A percentile compares a stretch with the other conserved stretches of the same genome.
These are phyloP conservation scores for Anthoptus insignis DNA, from an alignment of 2,888 invertebrate genomes.

Conservation along the genomic window DNA sequence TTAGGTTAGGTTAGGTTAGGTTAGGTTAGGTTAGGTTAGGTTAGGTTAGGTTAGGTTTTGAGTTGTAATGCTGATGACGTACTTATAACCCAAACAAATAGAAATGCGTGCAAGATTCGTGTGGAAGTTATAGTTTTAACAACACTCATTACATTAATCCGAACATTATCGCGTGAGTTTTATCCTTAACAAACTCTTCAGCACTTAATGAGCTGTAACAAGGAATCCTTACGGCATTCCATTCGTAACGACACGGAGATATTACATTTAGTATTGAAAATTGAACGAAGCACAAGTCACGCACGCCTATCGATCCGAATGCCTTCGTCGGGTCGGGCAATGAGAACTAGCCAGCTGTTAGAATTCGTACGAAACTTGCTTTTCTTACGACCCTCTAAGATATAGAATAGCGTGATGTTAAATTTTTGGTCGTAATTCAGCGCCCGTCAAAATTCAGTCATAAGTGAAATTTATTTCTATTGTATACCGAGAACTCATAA, in stretches of 20 bases:
- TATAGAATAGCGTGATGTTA: neutral
- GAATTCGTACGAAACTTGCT: slow-evolving; percentile 7
- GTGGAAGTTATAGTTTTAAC: neutral
- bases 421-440: slow-evolving; percentile 15
- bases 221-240: slow-evolving; percentile 30
- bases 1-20: no score
- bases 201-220: slow-evolving; percentile 31
- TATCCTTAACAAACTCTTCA: slow-evolving; percentile 21
- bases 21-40: no score
- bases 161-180: slow-evolving; percentile 22
- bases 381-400: slow-evolving; percentile 6
- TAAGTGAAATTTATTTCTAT: slow-evolving; percentile 28
- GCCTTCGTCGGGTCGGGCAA: slow-evolving; percentile 38
- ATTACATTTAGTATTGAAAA: slow-evolving; percentile 38
- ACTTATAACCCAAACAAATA: no score
- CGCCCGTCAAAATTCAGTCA: slow-evolving; percentile 31
- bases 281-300: slow-evolving; percentile 43
- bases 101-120: neutral
- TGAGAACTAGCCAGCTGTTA: slow-evolving; percentile 36
- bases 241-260: slow-evolving; percentile 27
- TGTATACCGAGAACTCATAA: slow-evolving; percentile 7
- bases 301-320: slow-evolving; percentile 46
- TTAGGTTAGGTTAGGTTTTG: no score
- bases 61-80: no score
- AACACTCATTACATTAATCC: neutral